Percentiles rank a stretch among this genome's conserved stretches.
Conservation (phyloP, 2,888 invertebrate genomes). For the Orchesellides sinensis region DNA sequence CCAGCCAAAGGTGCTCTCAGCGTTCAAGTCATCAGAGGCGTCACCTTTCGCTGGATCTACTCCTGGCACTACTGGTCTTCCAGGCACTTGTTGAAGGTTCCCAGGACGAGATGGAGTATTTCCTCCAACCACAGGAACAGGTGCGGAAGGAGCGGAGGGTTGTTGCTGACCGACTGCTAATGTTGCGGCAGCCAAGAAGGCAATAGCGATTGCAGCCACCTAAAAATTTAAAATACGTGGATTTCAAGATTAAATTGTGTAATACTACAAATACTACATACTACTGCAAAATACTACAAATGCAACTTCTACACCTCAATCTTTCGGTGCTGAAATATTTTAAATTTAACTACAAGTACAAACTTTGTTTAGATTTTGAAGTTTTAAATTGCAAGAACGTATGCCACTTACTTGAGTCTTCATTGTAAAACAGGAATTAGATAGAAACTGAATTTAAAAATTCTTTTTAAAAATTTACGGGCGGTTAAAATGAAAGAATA, state of each 20-base stretch:
- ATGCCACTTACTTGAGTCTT: slow-evolving; percentile 54
- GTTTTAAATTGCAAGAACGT: too few species aligned
- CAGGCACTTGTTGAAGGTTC: not conserved
- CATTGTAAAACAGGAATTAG: slow-evolving; percentile 26
- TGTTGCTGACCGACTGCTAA: slow-evolving; percentile 18
- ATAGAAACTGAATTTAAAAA: not conserved
- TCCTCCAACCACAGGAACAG: not conserved
- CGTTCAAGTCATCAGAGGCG: slow-evolving; percentile 40
- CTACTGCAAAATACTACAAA: too few species aligned
- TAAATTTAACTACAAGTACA: too few species aligned
- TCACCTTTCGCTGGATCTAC: not conserved
- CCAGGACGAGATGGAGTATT: not conserved
- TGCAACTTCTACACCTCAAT: too few species aligned
- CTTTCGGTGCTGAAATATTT: too few species aligned
- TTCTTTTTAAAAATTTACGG: not conserved
- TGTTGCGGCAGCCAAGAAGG: slow-evolving; percentile 49
- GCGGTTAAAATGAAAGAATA: not conserved
- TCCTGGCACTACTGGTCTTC: not conserved
- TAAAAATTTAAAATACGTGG: too few species aligned
- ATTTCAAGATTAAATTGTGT: too few species aligned
- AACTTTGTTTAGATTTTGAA: too few species aligned
- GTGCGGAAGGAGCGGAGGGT: not conserved
- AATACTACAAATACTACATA: too few species aligned
- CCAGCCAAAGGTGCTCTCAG: slow-evolving; percentile 28
- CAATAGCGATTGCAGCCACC: slow-evolving; percentile 10